These are phyloP conservation scores for Vicugna pacos DNA, from an alignment of 2,113 vertebrate genomes.

Conservation along the genomic window DNA sequence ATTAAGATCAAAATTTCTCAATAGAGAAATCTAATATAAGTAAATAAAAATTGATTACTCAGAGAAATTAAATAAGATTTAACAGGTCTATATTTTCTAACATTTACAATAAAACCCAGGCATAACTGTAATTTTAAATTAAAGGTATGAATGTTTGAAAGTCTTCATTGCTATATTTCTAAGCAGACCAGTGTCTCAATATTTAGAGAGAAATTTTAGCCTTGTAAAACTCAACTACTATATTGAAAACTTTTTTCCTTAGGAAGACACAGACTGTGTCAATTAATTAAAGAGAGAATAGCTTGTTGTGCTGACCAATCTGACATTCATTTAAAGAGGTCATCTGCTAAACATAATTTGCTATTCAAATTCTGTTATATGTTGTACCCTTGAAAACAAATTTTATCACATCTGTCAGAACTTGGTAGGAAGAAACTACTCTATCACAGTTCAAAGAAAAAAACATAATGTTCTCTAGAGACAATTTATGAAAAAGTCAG, in stretches of 20 bases:
- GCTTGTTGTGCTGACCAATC: constrained; percentile 34
- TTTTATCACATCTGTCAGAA: constrained; percentile 87
- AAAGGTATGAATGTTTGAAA: constrained; percentile 18
- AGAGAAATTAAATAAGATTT: constrained; percentile 46
- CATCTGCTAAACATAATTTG: constrained; percentile 68
- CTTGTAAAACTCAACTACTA: constrained; percentile 31
- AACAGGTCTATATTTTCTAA: constrained; percentile 43
- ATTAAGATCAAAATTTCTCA: background rate
- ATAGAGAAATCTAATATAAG: constrained; percentile 34
- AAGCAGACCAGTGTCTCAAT: constrained; percentile 1
- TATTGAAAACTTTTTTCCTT: constrained; percentile 38
- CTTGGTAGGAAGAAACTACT: constrained; percentile 85
- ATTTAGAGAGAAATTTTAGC: constrained; percentile 54
- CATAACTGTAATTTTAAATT: constrained; percentile 56
- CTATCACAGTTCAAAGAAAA: constrained; percentile 94
- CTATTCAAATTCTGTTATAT: constrained; percentile 74
- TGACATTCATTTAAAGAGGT: constrained; percentile 54
- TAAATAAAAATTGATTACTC: constrained; percentile 14
- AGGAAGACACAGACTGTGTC: background rate
- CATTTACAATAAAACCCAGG: constrained; percentile 36
- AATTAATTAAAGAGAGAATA: constrained; percentile 30
- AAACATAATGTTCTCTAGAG: constrained; percentile 95
- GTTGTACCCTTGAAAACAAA: constrained; percentile 84
- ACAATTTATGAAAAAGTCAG: constrained; percentile 96
- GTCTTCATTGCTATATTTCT: constrained; percentile 48